These are phyloP conservation scores for Ochropleura plecta DNA, from an alignment of 2,888 invertebrate species.

Conservation along the genomic window DNA sequence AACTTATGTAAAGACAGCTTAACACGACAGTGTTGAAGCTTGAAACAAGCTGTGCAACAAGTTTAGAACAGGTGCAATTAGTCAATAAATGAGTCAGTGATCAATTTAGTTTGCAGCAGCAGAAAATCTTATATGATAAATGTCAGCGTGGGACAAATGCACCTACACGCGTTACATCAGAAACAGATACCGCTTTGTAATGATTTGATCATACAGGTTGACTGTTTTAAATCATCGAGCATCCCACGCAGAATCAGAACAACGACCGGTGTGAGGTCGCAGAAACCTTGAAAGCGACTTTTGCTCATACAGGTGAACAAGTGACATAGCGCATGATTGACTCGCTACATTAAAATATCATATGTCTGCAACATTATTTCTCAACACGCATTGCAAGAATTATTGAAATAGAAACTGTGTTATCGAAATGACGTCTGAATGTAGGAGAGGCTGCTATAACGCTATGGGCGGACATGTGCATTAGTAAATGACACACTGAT, in stretches of 20 bases:
- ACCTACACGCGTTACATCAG: slow-evolving; percentile 67
- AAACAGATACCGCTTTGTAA: slow-evolving; percentile 51
- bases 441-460: slow-evolving; percentile 37
- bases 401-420: slow-evolving; percentile 20
- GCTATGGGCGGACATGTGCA: slow-evolving; percentile 58
- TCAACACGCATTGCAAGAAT: slow-evolving; percentile 22
- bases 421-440: slow-evolving; percentile 7
- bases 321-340: slow-evolving; percentile 53
- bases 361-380: slow-evolving; percentile 45
- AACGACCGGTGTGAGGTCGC: slow-evolving; percentile 71
- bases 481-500: slow-evolving; percentile 66
- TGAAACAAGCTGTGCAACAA: slow-evolving; percentile 49
- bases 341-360: slow-evolving; percentile 45
- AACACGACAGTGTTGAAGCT: slow-evolving; percentile 42
- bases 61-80: slow-evolving; percentile 55
- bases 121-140: slow-evolving; percentile 48
- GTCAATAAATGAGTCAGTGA: slow-evolving; percentile 50
- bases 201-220: slow-evolving; percentile 64
- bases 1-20: slow-evolving; percentile 54
- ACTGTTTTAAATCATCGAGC: slow-evolving; percentile 67
- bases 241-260: slow-evolving; percentile 72
- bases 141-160: slow-evolving; percentile 63
- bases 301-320: slow-evolving; percentile 65
- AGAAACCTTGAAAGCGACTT: slow-evolving; percentile 70
- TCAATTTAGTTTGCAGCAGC: slow-evolving; percentile 47